These are phyloP conservation scores for Metacarcinus magister DNA, from an alignment of 2,888 invertebrate species.

Conservation along the genomic window DNA sequence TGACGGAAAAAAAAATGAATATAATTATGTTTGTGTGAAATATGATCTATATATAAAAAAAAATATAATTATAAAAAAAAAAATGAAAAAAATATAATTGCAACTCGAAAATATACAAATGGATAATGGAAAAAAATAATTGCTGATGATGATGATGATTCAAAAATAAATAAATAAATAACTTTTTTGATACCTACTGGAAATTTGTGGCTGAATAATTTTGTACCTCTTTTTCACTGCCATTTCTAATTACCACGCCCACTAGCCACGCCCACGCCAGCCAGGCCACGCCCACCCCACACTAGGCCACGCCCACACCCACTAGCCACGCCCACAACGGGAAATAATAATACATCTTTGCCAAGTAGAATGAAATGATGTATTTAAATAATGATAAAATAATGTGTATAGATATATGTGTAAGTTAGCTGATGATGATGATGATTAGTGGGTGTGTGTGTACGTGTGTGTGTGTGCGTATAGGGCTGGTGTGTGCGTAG, in stretches of 20 bases:
- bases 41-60: neutral
- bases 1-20: neutral
- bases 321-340: neutral
- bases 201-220: constrained; percentile 29
- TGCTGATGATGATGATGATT: constrained; percentile 72
- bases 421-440: neutral
- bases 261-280: neutral
- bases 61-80: neutral
- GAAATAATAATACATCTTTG: too few relatives aligned
- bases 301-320: neutral
- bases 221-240: constrained; percentile 81
- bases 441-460: neutral
- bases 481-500: neutral
- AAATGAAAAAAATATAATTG: constrained; percentile 70
- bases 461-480: neutral
- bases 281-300: neutral
- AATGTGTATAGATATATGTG: neutral
- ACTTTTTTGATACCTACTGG: too few relatives aligned
- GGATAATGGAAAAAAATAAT: neutral
- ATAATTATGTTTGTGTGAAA: neutral
- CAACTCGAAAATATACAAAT: constrained; percentile 68
- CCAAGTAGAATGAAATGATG: too few relatives aligned
- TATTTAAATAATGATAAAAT: too few relatives aligned
- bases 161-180: constrained; percentile 49
- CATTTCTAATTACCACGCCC: constrained; percentile 66